Conservation (phyloP, 2,113 vertebrate genomes). For the Rhineura floridana region DNA sequence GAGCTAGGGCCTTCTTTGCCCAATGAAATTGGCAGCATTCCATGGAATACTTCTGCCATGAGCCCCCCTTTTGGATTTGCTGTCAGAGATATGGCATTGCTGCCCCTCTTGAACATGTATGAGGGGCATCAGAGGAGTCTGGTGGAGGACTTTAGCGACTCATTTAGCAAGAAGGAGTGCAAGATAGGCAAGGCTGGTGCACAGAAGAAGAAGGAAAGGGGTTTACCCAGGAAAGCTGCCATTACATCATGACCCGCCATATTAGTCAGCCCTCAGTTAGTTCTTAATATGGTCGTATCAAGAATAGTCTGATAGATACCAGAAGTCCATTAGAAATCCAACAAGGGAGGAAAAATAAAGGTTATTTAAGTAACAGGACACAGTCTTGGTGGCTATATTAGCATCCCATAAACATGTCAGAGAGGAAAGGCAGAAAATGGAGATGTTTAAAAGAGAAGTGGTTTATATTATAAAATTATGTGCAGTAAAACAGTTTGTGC, state of each 20-base stretch:
- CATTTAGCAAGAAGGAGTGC: too few relatives aligned
- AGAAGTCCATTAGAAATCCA: background rate
- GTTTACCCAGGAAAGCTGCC: too few relatives aligned
- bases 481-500: background rate
- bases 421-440: background rate
- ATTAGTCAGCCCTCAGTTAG: background rate
- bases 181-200: too few relatives aligned
- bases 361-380: background rate
- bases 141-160: background rate
- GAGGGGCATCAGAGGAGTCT: background rate
- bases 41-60: too few relatives aligned
- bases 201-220: too few relatives aligned
- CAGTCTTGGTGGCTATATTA: background rate
- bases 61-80: background rate
- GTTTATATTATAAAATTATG: background rate
- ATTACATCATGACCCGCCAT: too few relatives aligned
- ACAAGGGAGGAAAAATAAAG: too few relatives aligned
- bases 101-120: too few relatives aligned
- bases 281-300: constrained; percentile 1
- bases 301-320: background rate
- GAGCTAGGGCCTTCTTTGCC: too few relatives aligned
- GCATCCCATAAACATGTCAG: constrained; percentile 1
- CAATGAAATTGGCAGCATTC: too few relatives aligned
- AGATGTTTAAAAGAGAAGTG: background rate
- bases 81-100: background rate